A percentile compares a stretch with the other conserved stretches of the same genome.
phyloP scores from a whole-genome alignment of 2,797 vertebrate species.

The Chiroxiphia lanceolata region DNA sequence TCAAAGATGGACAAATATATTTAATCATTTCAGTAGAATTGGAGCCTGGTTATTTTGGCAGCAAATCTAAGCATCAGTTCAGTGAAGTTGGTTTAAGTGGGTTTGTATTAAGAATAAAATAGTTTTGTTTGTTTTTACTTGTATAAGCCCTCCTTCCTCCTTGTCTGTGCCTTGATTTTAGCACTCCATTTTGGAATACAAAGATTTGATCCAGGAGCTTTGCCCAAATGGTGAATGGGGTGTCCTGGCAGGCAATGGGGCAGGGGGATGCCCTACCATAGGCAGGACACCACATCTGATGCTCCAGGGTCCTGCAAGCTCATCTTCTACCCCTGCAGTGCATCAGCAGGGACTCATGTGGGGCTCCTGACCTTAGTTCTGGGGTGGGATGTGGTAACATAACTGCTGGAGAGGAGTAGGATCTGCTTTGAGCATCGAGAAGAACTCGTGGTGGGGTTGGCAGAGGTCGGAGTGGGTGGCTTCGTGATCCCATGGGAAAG shows the following conservation, averaged over 20 bases:
- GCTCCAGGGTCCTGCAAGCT: background rate
- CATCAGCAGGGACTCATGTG: accelerated
- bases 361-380: background rate
- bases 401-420: background rate
- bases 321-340: background rate
- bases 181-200: background rate
- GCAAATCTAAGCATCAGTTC: background rate
- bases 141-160: background rate
- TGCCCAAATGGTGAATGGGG: accelerated
- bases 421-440: accelerated
- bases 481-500: background rate
- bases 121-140: background rate
- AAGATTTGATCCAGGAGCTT: background rate
- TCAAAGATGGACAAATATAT: background rate
- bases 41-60: background rate
- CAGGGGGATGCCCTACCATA: accelerated
- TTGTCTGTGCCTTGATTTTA: background rate
- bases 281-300: accelerated
- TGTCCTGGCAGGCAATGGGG: background rate
- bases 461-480: background rate
- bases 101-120: background rate
- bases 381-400: background rate
- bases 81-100: background rate
- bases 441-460: background rate
- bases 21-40: background rate